A percentile compares a stretch with the other conserved stretches of the same genome.
Evolutionary conservation across 2,797 vertebrate species (phyloP).

Genomic region (Propithecus perrieri): DNA sequence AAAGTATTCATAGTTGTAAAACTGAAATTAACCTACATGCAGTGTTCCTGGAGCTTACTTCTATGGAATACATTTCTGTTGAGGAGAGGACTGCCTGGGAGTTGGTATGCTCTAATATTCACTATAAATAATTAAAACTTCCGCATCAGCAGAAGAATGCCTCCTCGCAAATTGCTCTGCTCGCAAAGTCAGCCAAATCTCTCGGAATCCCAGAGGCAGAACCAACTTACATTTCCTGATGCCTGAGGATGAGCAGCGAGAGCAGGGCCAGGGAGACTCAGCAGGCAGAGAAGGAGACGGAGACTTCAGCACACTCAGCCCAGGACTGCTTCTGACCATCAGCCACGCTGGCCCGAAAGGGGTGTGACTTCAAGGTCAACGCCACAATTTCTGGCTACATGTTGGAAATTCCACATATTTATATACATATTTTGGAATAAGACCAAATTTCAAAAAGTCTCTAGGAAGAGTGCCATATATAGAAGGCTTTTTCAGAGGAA

Average conservation of each 20-base stretch:
- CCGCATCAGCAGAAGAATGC: background rate
- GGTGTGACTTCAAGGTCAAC: background rate
- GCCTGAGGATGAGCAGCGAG: background rate
- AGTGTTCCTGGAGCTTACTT: slow-evolving; percentile 54
- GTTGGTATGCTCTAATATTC: slow-evolving; percentile 52
- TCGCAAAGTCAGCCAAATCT: slow-evolving; percentile 40
- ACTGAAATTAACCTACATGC: slow-evolving; percentile 38
- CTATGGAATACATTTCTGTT: slow-evolving; percentile 68
- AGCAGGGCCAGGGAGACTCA: background rate
- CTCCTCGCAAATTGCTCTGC: background rate
- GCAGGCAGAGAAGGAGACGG: background rate
- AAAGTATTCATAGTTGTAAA: slow-evolving; percentile 66
- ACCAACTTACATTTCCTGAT: background rate
- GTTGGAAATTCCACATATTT: background rate
- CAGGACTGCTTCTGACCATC: background rate
- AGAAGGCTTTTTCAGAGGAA: background rate
- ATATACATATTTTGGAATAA: background rate
- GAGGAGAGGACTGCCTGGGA: slow-evolving; percentile 67
- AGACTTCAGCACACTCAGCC: background rate
- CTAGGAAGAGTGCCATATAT: background rate
- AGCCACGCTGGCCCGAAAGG: background rate
- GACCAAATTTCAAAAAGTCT: background rate
- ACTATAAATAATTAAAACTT: slow-evolving; percentile 66
- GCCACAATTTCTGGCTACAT: background rate
- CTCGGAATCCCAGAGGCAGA: background rate